These are phyloP conservation scores for Vultur gryphus DNA, from an alignment of 2,797 vertebrate species.

Conservation along the genomic window DNA sequence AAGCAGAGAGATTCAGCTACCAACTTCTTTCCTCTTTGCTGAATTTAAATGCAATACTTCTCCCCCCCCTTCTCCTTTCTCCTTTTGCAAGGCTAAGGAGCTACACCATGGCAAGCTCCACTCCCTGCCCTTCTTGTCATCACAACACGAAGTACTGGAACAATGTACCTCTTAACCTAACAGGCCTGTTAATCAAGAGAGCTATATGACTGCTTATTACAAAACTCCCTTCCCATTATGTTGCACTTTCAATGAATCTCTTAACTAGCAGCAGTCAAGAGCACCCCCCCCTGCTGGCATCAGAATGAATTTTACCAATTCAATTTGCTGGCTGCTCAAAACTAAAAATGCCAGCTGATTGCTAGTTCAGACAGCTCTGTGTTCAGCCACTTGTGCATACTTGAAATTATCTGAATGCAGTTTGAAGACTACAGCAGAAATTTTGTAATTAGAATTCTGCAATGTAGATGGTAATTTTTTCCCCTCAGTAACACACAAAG, in stretches of 20 bases:
- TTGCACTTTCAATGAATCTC: conserved; percentile 48
- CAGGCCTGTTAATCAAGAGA: conserved; percentile 61
- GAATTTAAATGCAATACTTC: not conserved
- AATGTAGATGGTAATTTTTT: conserved; percentile 62
- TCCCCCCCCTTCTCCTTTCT: rapidly evolving
- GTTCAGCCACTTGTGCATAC: conserved; percentile 57
- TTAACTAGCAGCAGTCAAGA: conserved; percentile 59
- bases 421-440: conserved; percentile 69
- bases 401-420: conserved; percentile 69
- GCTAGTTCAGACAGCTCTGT: conserved; percentile 52
- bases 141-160: not conserved
- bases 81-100: not conserved
- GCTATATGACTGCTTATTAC: conserved; percentile 48
- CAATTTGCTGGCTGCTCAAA: conserved; percentile 62
- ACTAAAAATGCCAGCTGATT: conserved; percentile 63
- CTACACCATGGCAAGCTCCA: not conserved
- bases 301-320: conserved; percentile 63
- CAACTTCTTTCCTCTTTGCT: not conserved
- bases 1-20: not conserved
- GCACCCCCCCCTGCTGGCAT: conserved; percentile 61
- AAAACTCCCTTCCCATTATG: conserved; percentile 60
- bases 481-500: conserved; percentile 41
- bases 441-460: conserved; percentile 68
- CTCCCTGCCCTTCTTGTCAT: not conserved
- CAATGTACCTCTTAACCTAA: conserved; percentile 47